phyloP scores from a whole-genome alignment of 2,888 invertebrate species.

The Limnephilus rhombicus region DNA sequence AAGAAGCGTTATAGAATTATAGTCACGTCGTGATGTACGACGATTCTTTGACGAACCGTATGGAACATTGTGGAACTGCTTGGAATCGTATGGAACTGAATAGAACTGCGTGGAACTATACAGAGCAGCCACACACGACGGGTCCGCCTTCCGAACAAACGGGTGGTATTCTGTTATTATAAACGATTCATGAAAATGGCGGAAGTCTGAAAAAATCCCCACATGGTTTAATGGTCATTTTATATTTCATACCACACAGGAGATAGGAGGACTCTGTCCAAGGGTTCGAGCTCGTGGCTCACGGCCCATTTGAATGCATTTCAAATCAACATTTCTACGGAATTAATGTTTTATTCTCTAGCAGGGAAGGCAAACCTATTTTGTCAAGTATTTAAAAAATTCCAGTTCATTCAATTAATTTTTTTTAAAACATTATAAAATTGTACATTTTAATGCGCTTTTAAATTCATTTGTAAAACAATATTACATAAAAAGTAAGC shows the following conservation, averaged over 20 bases:
- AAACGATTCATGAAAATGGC: conserved; percentile 45
- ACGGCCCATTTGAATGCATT: neutral
- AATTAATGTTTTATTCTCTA: neutral
- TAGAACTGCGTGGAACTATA: neutral
- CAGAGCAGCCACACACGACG: conserved; percentile 37
- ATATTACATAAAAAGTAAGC: too few species aligned
- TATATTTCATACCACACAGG: neutral
- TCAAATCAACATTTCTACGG: neutral
- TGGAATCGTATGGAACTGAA: neutral
- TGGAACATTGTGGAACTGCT: neutral
- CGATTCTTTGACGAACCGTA: neutral
- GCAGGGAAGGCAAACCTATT: neutral
- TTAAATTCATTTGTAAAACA: too few species aligned
- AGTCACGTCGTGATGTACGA: neutral
- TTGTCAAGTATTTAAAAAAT: neutral
- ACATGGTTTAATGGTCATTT: neutral
- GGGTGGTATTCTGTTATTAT: conserved; percentile 33
- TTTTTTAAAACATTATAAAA: too few species aligned
- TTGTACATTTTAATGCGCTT: too few species aligned
- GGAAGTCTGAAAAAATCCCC: conserved; percentile 22
- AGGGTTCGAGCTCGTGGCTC: neutral
- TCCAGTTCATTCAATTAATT: too few species aligned
- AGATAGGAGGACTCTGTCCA: neutral
- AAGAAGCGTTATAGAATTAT: neutral
- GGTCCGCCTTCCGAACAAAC: conserved; percentile 32